These are phyloP conservation scores for Spodoptera exigua DNA, from an alignment of 2,888 invertebrate species.

Conservation along the genomic window DNA sequence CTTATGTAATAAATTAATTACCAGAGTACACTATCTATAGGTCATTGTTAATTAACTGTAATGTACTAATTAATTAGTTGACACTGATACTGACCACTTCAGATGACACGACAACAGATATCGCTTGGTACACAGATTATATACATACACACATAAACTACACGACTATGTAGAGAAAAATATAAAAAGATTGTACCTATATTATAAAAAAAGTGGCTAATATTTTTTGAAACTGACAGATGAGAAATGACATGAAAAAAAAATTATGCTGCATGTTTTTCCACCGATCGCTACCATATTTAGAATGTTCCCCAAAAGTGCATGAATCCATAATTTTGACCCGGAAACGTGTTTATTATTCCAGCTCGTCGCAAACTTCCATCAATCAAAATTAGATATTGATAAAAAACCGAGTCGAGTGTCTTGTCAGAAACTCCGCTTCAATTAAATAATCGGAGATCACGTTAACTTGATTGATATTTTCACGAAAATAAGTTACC, in stretches of 20 bases:
- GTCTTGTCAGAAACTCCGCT: slow-evolving; percentile 61
- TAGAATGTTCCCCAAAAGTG: no score
- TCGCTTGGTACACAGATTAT: background rate
- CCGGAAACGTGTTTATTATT: slow-evolving; percentile 8
- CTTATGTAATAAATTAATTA: no score
- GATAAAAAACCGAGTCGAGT: slow-evolving; percentile 56
- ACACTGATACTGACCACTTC: slow-evolving; percentile 20
- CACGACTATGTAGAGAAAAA: no score
- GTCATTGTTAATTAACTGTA: slow-evolving; percentile 26
- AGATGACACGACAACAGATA: slow-evolving; percentile 8
- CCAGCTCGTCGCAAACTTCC: slow-evolving; percentile 16
- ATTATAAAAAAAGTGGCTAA: no score
- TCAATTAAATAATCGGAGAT: slow-evolving; percentile 62
- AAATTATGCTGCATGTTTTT: no score
- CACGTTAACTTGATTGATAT: slow-evolving; percentile 62
- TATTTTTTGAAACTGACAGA: no score
- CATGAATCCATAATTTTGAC: no score
- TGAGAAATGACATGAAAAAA: no score
- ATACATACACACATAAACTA: no score
- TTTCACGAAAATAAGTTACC: slow-evolving; percentile 54
- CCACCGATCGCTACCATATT: slow-evolving; percentile 5
- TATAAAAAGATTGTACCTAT: no score
- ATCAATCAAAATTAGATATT: slow-evolving; percentile 61
- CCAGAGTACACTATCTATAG: background rate
- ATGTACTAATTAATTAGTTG: slow-evolving; percentile 39